A percentile compares a stretch with the other conserved stretches of the same genome.
phyloP scores from a whole-genome alignment of 2,113 vertebrate species.

The Neogale vison region DNA sequence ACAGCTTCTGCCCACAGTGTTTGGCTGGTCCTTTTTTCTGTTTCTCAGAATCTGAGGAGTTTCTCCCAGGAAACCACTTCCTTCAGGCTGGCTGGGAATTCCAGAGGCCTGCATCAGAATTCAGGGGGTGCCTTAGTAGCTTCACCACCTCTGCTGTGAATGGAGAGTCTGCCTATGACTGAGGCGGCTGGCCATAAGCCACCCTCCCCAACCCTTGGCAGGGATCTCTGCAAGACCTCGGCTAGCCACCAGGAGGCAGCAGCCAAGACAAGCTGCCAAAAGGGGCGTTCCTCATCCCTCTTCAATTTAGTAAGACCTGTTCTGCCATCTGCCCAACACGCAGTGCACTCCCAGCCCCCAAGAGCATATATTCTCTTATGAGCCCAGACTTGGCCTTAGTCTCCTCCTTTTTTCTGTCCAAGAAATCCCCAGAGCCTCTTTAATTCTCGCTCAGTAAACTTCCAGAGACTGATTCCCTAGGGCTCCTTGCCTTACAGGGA shows the following conservation, averaged over 20 bases:
- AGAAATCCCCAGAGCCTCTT: neutral
- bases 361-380: neutral
- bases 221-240: neutral
- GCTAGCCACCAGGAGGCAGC: conserved; percentile 18
- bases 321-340: neutral
- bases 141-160: neutral
- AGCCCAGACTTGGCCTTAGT: neutral
- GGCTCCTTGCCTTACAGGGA: neutral
- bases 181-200: neutral
- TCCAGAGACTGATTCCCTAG: neutral
- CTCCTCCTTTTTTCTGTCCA: neutral
- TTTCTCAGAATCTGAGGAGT: neutral
- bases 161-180: neutral
- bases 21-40: neutral
- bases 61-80: conserved; percentile 25
- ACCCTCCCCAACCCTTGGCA: neutral
- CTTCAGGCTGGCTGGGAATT: neutral
- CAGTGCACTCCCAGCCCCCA: neutral
- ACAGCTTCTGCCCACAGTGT: neutral
- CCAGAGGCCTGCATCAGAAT: neutral
- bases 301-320: neutral
- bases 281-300: neutral
- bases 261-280: neutral
- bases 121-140: neutral
- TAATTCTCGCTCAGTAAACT: neutral